These are phyloP conservation scores for Cryptophagus acutangulus DNA, from an alignment of 2,888 invertebrate genomes.

Conservation along the genomic window DNA sequence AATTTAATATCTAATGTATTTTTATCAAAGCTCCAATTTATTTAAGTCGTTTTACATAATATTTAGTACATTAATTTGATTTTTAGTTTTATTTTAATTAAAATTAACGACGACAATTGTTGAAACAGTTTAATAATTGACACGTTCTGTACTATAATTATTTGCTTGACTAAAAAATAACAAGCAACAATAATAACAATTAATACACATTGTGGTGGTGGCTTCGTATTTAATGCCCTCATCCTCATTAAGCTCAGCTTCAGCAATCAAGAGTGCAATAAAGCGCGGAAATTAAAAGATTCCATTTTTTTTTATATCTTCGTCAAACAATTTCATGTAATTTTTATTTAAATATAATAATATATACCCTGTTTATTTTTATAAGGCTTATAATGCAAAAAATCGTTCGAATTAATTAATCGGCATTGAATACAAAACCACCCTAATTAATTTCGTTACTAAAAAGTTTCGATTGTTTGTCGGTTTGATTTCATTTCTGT, in stretches of 20 bases:
- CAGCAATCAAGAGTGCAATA: background rate
- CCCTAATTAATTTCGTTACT: no score
- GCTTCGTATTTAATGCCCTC: background rate
- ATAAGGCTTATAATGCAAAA: constrained; percentile 10
- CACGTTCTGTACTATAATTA: constrained; percentile 28
- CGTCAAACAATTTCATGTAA: background rate
- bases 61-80: constrained; percentile 11
- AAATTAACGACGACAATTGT: constrained; percentile 11
- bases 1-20: constrained; percentile 30
- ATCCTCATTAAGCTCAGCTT: background rate
- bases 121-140: constrained; percentile 30
- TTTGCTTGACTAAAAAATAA: constrained; percentile 14
- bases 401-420: background rate
- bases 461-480: no score
- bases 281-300: constrained; percentile 2
- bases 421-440: no score
- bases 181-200: constrained; percentile 13
- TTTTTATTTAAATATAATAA: constrained; percentile 1
- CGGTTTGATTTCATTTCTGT: no score
- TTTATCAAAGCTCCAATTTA: constrained; percentile 28
- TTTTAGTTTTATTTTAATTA: constrained; percentile 5
- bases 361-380: constrained; percentile 16
- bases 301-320: background rate
- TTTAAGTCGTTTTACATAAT: constrained; percentile 14
- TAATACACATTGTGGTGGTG: constrained; percentile 1